phyloP scores from a whole-genome alignment of 1,140 invertebrate genomes.

The Drosophila kohkoa region DNA sequence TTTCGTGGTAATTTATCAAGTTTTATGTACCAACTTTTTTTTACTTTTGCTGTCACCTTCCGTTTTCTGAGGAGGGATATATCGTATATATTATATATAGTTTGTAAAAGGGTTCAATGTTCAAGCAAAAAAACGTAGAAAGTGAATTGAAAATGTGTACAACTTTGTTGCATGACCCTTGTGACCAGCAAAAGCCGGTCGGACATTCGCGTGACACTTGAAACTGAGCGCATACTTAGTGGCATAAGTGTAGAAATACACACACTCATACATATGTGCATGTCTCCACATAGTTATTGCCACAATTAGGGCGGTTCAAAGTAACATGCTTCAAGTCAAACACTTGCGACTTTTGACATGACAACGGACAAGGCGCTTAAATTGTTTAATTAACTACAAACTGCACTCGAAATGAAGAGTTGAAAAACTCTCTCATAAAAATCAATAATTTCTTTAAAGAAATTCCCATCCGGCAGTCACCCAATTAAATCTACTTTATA shows the following conservation, averaged over 20 bases:
- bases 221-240: slow-evolving; percentile 48
- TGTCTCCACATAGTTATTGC: slow-evolving; percentile 31
- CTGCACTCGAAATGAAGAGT: slow-evolving; percentile 19
- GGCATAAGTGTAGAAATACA: slow-evolving; percentile 21
- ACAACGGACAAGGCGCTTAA: slow-evolving; percentile 39
- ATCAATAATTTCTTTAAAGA: background rate
- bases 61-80: background rate
- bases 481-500: background rate
- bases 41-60: background rate
- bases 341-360: slow-evolving; percentile 62
- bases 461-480: background rate
- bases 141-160: slow-evolving; percentile 57
- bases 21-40: slow-evolving; percentile 37
- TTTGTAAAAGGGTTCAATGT: slow-evolving; percentile 41
- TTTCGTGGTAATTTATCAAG: slow-evolving; percentile 79
- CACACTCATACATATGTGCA: background rate
- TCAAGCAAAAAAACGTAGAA: slow-evolving; percentile 41
- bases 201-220: slow-evolving; percentile 70
- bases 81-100: background rate
- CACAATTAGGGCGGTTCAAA: slow-evolving; percentile 75
- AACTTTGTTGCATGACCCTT: slow-evolving; percentile 58
- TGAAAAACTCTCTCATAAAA: background rate
- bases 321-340: slow-evolving; percentile 71
- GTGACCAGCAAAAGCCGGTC: slow-evolving; percentile 26
- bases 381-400: slow-evolving; percentile 67